phyloP scores from a whole-genome alignment of 1,140 invertebrate genomes.

The Delia radicum region DNA sequence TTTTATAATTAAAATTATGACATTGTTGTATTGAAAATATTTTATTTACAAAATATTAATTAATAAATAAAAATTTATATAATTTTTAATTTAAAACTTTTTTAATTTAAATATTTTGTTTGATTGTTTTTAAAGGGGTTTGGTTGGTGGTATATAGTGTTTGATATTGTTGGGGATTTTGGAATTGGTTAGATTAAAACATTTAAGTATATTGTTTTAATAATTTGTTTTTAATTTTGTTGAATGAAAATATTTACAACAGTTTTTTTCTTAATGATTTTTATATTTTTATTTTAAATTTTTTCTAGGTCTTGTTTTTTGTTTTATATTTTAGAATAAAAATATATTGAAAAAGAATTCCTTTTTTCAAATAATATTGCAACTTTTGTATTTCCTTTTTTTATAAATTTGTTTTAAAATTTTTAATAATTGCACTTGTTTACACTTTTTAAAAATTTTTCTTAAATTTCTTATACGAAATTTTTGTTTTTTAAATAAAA shows the following conservation, averaged over 20 bases:
- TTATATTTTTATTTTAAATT: slow-evolving; percentile 9
- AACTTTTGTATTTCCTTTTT: slow-evolving; percentile 52
- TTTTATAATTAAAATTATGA: too few relatives aligned
- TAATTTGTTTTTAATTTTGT: slow-evolving; percentile 16
- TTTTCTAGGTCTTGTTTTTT: slow-evolving; percentile 8
- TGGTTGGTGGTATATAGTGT: neutral
- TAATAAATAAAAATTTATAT: neutral
- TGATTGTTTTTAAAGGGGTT: neutral
- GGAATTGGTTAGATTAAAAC: neutral
- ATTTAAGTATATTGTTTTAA: slow-evolving; percentile 4
- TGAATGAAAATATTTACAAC: slow-evolving; percentile 43
- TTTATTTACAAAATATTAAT: neutral
- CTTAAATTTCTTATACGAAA: too few relatives aligned
- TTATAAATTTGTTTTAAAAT: neutral
- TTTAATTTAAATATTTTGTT: too few relatives aligned
- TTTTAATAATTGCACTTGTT: too few relatives aligned
- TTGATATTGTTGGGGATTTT: neutral
- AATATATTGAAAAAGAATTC: slow-evolving; percentile 16
- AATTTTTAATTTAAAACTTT: neutral
- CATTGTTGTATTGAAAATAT: too few relatives aligned
- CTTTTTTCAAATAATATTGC: slow-evolving; percentile 46
- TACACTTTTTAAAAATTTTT: too few relatives aligned
- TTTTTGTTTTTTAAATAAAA: neutral
- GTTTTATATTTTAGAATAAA: neutral
- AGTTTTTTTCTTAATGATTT: slow-evolving; percentile 34